Conservation (phyloP, 2,888 invertebrate species). For the Scrobipalpa costella region DNA sequence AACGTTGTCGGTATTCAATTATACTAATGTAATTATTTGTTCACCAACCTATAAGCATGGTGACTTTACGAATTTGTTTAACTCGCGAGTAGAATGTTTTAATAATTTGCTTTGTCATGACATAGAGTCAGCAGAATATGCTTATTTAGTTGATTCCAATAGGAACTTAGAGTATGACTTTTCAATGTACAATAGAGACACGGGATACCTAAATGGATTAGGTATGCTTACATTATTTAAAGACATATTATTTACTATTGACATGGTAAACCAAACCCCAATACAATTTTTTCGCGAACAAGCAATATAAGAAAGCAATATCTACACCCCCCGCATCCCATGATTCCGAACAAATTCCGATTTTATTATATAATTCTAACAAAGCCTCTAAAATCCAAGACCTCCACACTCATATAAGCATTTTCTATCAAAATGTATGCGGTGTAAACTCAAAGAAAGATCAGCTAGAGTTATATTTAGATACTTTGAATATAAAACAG, state of each 20-base stretch:
- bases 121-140: too few species aligned
- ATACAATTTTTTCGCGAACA: background rate
- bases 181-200: background rate
- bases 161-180: background rate
- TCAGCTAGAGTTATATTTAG: background rate
- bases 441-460: background rate
- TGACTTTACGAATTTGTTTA: too few species aligned
- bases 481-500: background rate
- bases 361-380: too few species aligned
- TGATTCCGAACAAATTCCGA: too few species aligned
- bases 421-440: conserved; percentile 3
- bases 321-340: background rate
- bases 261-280: too few species aligned
- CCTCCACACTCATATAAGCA: background rate
- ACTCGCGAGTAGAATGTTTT: too few species aligned
- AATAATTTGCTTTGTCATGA: too few species aligned
- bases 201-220: background rate
- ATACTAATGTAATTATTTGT: too few species aligned
- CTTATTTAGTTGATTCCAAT: background rate
- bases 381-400: background rate
- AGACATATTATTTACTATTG: background rate
- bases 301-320: background rate
- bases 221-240: background rate
- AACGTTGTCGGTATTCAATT: too few species aligned
- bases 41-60: too few species aligned